These are phyloP conservation scores for Tribolium castaneum DNA, from an alignment of 1,140 invertebrate species.

Conservation along the genomic window DNA sequence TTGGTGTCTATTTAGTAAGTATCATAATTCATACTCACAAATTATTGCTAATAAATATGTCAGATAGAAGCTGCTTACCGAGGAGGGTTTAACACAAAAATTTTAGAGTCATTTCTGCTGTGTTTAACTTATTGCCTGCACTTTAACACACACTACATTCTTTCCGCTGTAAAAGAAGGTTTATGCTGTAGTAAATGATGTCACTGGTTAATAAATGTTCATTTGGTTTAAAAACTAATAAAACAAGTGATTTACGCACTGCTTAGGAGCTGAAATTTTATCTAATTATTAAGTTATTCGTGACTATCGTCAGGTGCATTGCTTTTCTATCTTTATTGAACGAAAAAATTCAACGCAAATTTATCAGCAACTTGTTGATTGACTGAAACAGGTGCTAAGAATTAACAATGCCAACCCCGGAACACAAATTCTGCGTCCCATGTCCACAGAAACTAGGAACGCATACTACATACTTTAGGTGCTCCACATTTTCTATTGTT, in stretches of 20 bases:
- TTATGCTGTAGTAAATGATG: neutral
- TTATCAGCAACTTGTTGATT: no score
- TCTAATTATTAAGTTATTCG: no score
- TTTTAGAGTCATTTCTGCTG: neutral
- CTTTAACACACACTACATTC: neutral
- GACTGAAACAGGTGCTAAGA: no score
- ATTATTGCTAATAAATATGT: neutral
- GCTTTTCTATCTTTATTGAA: no score
- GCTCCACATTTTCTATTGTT: no score
- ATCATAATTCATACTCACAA: neutral
- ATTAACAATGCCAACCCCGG: no score
- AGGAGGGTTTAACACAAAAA: neutral
- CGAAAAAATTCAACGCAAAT: no score
- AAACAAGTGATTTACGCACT: neutral
- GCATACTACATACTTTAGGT: no score
- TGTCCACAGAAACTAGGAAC: no score
- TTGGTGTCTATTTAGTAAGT: constrained; percentile 13
- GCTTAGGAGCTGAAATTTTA: no score
- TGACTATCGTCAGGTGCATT: no score
- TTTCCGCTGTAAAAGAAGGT: neutral
- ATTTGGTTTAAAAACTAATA: neutral
- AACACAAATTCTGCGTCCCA: no score
- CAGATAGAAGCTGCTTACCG: neutral
- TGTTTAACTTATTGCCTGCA: neutral
- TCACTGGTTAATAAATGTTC: neutral